Evolutionary conservation across 2,113 vertebrate species (phyloP).

Genomic region (Conger conger): DNA sequence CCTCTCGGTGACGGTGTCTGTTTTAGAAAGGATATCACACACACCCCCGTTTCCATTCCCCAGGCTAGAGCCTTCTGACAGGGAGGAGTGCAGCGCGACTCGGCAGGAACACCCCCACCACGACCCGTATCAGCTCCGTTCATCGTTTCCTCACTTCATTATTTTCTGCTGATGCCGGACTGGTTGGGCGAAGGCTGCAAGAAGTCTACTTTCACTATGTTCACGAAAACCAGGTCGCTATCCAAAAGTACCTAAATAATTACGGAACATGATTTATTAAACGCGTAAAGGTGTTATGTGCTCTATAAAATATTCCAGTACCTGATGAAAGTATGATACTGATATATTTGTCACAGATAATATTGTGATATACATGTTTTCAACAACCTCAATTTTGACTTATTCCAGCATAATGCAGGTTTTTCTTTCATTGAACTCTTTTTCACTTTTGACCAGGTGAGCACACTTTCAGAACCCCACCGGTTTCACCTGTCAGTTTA

Average conservation of each 20-base stretch:
- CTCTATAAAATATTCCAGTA: too few species aligned
- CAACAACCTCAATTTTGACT: too few species aligned
- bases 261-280: neutral
- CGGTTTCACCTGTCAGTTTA: too few species aligned
- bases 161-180: neutral
- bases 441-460: too few species aligned
- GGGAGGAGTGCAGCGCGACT: neutral
- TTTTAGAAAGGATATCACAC: constrained; percentile 21
- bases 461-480: too few species aligned
- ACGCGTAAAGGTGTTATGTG: too few species aligned
- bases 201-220: neutral
- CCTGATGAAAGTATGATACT: too few species aligned
- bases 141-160: neutral
- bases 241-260: too few species aligned
- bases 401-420: too few species aligned
- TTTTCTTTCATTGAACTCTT: too few species aligned
- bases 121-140: neutral
- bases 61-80: neutral
- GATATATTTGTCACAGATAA: too few species aligned
- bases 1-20: neutral
- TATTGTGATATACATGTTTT: too few species aligned
- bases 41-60: neutral
- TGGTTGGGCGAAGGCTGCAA: neutral
- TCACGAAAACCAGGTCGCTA: neutral
- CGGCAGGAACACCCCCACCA: neutral